Evolutionary conservation across 2,888 invertebrate species (phyloP), one percentile per base, ranked within the genome.

Genomic region (Leptothorax acervorum): DNA sequence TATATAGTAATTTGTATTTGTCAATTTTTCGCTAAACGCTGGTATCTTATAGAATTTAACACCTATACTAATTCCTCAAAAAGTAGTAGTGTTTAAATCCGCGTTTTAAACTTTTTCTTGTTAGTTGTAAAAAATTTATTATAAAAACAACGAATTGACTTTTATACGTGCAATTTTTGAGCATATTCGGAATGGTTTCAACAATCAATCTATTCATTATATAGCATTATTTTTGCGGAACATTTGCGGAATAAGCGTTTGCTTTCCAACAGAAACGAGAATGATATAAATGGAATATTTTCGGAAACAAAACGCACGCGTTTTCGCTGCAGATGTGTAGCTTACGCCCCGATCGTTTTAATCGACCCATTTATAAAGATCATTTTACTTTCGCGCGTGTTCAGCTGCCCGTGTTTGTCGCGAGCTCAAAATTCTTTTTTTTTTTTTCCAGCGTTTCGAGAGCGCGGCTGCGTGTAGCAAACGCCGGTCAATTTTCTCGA

Each of bases 401-500:
- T 79, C 48, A 23, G 60, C 60, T 51, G 70, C 71, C 48, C 79
- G 57, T 57, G 23, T 79, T 68, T 78, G 66, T 66, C 79, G 79
- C 70, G 28, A 62, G 48, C 60, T 51, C 60, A 39, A 81, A 81
- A 81, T 11, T 57, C 57, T 48, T 70, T 79, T 79, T 79, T 81
- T 78, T 76, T 31, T 28, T 1, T 0, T 11, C 8, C 23, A 71
- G 39, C 48, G 48, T 83, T 85, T 85, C 83, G 82, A 88, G 87
- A 83, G 89, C 60, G 51, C 55, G 81, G 60, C 70, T 84, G 83
- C 76, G 76, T 83, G 83, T 78, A 73, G 57, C 86, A 84, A 83
- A 87, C 87, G 83, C 84, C 83, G 86, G 87, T 87, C 90, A 90
- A 90, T 88, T 90, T 86, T 81, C 85, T 79, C 85, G 83, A 86